Evolutionary conservation across 92 coral and sea anemone genomes (phyloP).

Genomic region (Phenganax stokvisi): DNA sequence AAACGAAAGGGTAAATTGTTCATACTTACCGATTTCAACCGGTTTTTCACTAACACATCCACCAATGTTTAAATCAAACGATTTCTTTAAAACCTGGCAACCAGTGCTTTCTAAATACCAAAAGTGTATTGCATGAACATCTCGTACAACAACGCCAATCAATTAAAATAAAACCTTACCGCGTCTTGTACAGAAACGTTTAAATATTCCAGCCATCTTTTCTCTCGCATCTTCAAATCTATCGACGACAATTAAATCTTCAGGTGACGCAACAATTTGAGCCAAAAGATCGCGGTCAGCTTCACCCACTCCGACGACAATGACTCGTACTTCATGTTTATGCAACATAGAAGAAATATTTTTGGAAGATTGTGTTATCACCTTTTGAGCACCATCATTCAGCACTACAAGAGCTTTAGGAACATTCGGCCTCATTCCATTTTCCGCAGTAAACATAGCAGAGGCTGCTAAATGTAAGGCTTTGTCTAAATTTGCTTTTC

Average conservation of each 20-base stretch:
- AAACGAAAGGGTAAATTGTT: background rate
- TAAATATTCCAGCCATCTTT: conserved; percentile 20
- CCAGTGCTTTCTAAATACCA: background rate
- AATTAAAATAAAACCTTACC: conserved; percentile 13
- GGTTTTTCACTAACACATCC: conserved; percentile 26
- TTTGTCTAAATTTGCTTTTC: conserved; percentile 61
- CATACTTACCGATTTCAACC: conserved; percentile 27
- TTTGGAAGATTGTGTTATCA: conserved; percentile 2
- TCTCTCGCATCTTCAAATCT: conserved; percentile 24
- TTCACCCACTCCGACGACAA: conserved; percentile 33
- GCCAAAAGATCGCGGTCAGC: conserved; percentile 15
- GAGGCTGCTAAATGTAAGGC: conserved; percentile 32
- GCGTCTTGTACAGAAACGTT: conserved; percentile 10
- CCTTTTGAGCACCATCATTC: conserved; percentile 31
- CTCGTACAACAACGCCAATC: background rate
- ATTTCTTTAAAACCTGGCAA: background rate
- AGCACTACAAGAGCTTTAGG: conserved; percentile 23
- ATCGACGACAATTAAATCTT: conserved; percentile 16
- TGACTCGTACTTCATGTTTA: conserved; percentile 29
- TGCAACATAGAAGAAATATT: conserved; percentile 21
- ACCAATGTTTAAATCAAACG: conserved; percentile 14
- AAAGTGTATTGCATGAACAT: background rate
- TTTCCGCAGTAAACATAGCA: conserved; percentile 16
- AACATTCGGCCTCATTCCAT: conserved; percentile 15
- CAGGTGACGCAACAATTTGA: conserved; percentile 27